Conservation (phyloP, 2,113 vertebrate species). For the Furnarius figulus region DNA sequence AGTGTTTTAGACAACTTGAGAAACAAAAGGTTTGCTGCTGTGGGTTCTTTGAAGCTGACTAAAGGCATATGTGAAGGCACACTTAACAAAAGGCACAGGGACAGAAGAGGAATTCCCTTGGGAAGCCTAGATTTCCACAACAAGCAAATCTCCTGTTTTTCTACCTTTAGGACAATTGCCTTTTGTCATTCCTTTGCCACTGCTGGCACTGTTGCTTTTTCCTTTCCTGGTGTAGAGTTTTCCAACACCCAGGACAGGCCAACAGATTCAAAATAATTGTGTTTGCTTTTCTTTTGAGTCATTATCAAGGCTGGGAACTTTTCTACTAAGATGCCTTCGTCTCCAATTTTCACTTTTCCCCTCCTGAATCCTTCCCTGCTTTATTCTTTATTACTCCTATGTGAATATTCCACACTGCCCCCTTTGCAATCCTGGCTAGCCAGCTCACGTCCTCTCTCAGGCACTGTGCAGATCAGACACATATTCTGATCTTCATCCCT, state of each 20-base stretch:
- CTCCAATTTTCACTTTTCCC: neutral
- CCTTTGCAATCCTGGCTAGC: neutral
- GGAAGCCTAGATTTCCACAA: conserved; percentile 33
- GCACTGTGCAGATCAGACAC: neutral
- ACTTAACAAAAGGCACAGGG: conserved; percentile 21
- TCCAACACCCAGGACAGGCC: neutral
- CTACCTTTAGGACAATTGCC: neutral
- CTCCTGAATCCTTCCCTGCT: neutral
- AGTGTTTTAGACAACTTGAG: neutral
- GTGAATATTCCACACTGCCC: neutral
- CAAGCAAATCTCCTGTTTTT: neutral
- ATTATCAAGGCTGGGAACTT: neutral
- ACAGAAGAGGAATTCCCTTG: neutral
- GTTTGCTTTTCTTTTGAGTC: neutral
- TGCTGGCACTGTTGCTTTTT: neutral
- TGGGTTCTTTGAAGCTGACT: neutral
- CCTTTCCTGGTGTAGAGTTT: neutral
- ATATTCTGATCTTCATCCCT: neutral
- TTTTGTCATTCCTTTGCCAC: neutral
- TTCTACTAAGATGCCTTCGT: neutral
- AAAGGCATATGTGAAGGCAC: neutral
- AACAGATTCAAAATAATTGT: neutral
- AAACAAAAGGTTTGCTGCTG: neutral
- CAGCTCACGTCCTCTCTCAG: neutral
- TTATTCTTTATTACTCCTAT: neutral